Conservation (phyloP, 2,113 vertebrate genomes). For the Tyrannus savana region DNA sequence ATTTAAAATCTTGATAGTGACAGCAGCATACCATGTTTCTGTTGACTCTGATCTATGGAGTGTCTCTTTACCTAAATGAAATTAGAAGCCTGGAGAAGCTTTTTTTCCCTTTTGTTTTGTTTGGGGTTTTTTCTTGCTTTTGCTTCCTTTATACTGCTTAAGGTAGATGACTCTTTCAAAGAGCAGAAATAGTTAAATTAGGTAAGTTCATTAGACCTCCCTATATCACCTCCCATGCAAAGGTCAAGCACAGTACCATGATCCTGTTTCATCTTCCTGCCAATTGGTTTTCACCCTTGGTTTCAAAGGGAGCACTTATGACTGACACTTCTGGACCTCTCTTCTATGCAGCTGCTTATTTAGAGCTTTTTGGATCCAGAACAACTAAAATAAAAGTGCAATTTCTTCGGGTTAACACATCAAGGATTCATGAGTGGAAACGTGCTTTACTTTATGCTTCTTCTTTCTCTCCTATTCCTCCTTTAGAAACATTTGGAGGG, state of each 20-base stretch:
- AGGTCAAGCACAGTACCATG: conserved; percentile 68
- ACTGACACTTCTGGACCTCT: conserved; percentile 70
- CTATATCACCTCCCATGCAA: conserved; percentile 37
- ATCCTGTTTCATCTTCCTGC: conserved; percentile 75
- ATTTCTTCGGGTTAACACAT: conserved; percentile 37
- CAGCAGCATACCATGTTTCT: background rate
- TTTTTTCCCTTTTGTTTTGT: background rate
- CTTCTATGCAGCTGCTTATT: conserved; percentile 72
- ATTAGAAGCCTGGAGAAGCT: background rate
- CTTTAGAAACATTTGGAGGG: background rate
- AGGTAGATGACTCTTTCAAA: background rate
- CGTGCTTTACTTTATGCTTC: background rate
- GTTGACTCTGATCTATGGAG: conserved; percentile 39
- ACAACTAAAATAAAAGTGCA: conserved; percentile 53
- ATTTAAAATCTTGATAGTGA: conserved; percentile 61
- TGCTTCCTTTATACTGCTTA: background rate
- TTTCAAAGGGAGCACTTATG: conserved; percentile 74
- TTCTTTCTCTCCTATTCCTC: background rate
- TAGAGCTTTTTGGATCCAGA: conserved; percentile 59
- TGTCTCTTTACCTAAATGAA: conserved; percentile 5
- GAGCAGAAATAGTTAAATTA: conserved; percentile 68
- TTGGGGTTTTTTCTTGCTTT: background rate
- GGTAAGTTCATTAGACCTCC: conserved; percentile 57
- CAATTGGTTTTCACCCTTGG: conserved; percentile 63
- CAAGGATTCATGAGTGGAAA: conserved; percentile 51